Percentiles rank a stretch among this genome's conserved stretches.
phyloP scores from a whole-genome alignment of 2,888 invertebrate species.

The Aphidoletes aphidimyza region DNA sequence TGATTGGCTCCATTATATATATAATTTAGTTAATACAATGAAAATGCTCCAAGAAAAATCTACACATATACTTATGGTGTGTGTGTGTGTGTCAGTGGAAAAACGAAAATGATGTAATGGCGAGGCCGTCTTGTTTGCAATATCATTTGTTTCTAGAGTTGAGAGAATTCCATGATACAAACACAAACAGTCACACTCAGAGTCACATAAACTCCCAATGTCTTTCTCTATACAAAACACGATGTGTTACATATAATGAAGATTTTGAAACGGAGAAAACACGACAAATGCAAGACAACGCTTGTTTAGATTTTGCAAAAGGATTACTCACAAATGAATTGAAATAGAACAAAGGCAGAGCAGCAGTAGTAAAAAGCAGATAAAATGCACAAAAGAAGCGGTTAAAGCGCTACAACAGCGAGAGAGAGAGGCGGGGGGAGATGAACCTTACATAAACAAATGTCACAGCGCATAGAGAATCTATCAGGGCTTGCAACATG shows the following conservation, averaged over 20 bases:
- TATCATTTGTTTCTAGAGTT: no score
- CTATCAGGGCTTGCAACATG: slow-evolving; percentile 32
- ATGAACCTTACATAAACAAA: background rate
- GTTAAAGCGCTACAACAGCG: background rate
- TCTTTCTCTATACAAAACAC: slow-evolving; percentile 14
- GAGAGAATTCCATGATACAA: no score
- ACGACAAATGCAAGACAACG: slow-evolving; percentile 5
- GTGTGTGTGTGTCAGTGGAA: background rate
- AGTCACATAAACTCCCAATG: no score
- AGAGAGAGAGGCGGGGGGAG: no score
- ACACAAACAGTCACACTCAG: no score
- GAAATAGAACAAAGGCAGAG: slow-evolving; percentile 31
- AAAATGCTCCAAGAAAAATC: slow-evolving; percentile 26
- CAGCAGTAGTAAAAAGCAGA: background rate
- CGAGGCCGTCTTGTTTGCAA: background rate
- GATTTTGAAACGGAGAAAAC: slow-evolving; percentile 12
- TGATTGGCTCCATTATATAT: slow-evolving; percentile 26
- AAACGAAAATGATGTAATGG: background rate
- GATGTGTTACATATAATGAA: slow-evolving; percentile 33
- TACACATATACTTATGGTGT: slow-evolving; percentile 11
- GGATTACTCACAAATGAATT: slow-evolving; percentile 46
- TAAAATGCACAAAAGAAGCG: slow-evolving; percentile 2
- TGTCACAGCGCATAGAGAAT: background rate
- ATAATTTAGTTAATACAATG: slow-evolving; percentile 37
- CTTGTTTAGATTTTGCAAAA: slow-evolving; percentile 22